phyloP scores from a whole-genome alignment of 2,797 vertebrate genomes.

The Chelidonichthys spinosus region DNA sequence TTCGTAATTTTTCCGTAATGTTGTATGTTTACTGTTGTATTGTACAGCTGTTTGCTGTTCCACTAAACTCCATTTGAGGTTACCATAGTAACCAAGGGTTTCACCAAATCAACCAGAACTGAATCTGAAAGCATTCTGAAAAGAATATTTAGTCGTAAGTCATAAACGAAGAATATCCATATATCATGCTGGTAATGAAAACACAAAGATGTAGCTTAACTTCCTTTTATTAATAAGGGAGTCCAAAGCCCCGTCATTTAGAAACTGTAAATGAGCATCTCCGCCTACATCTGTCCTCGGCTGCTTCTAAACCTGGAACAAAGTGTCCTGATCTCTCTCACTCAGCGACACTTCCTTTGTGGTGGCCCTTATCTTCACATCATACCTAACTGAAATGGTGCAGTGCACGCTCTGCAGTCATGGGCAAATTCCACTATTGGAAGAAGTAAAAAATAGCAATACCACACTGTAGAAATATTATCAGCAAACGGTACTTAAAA shows the following conservation, averaged over 20 bases:
- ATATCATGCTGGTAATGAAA: neutral
- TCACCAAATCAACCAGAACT: neutral
- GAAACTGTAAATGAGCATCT: neutral
- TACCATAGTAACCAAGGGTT: neutral
- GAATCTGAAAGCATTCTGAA: neutral
- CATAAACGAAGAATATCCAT: too few relatives aligned
- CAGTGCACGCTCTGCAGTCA: neutral
- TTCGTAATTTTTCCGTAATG: too few relatives aligned
- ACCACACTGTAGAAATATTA: neutral
- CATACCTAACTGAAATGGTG: neutral
- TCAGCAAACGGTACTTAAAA: neutral
- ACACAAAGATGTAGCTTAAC: neutral
- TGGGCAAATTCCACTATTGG: neutral
- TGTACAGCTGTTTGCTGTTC: neutral
- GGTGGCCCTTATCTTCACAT: neutral
- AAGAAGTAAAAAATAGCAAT: too few relatives aligned
- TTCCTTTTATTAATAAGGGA: neutral
- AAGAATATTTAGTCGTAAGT: neutral
- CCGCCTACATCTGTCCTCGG: neutral
- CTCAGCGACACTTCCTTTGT: conserved; percentile 4
- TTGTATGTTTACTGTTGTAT: neutral
- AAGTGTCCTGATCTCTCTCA: neutral
- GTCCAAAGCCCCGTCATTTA: neutral
- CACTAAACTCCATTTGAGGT: neutral
- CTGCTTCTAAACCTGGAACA: neutral